Percentiles rank a stretch among this genome's conserved stretches.
Conservation (phyloP, 64 coral and sea anemone genomes). For the Porites lutea region DNA sequence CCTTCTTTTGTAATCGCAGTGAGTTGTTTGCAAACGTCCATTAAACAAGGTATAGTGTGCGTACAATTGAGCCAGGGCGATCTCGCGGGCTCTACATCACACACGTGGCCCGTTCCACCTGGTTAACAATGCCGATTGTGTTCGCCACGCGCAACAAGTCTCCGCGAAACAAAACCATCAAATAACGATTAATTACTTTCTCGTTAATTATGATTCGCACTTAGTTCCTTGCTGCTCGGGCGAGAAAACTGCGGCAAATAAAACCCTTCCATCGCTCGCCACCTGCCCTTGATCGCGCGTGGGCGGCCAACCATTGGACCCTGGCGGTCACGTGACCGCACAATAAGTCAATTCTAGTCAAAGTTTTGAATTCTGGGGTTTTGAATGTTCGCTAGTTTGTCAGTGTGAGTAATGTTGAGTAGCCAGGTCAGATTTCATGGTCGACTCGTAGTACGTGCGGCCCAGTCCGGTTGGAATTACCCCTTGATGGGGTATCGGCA, state of each 20-base stretch:
- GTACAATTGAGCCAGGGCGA: conserved; percentile 12
- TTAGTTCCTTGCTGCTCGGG: neutral
- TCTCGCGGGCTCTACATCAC: conserved; percentile 13
- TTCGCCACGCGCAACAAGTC: conserved; percentile 53
- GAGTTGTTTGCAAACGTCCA: conserved; percentile 39
- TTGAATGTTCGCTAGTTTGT: conserved; percentile 47
- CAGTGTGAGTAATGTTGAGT: conserved; percentile 40
- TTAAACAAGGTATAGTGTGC: conserved; percentile 32
- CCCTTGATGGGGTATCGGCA: conserved; percentile 44
- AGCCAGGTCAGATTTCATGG: conserved; percentile 37
- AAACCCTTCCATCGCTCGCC: conserved; percentile 6
- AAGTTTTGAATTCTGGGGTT: conserved; percentile 59
- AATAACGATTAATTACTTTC: conserved; percentile 45
- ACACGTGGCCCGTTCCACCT: conserved; percentile 44
- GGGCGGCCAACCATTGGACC: neutral
- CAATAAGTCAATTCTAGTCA: conserved; percentile 53
- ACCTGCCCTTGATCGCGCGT: conserved; percentile 1
- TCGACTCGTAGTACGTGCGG: conserved; percentile 1
- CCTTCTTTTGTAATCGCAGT: conserved; percentile 17
- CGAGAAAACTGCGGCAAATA: conserved; percentile 31
- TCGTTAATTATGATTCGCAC: conserved; percentile 22
- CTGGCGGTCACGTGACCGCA: conserved; percentile 7
- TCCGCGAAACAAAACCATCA: conserved; percentile 54
- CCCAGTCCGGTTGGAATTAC: conserved; percentile 11
- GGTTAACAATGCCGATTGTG: conserved; percentile 50